phyloP scores from a whole-genome alignment of 2,888 invertebrate species.

The Drosophila siamana region DNA sequence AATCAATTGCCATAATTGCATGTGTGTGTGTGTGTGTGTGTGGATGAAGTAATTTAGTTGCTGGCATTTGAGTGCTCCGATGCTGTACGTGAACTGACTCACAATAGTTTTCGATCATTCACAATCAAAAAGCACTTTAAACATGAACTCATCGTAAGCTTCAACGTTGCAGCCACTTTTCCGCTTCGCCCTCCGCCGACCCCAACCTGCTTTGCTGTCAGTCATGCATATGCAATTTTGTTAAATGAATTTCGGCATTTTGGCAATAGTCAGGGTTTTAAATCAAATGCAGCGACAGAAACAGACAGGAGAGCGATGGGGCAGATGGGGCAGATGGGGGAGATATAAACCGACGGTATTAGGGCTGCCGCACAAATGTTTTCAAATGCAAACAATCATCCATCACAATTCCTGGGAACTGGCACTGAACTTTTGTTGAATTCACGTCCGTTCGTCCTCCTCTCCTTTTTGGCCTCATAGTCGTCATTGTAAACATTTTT shows the following conservation, averaged over 20 bases:
- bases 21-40: neutral
- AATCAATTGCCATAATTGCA: slow-evolving; percentile 19
- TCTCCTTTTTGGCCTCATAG: neutral
- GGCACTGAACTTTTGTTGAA: slow-evolving; percentile 42
- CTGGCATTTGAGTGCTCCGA: neutral
- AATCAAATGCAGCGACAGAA: slow-evolving; percentile 31
- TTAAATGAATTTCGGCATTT: slow-evolving; percentile 68
- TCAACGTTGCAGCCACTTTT: neutral
- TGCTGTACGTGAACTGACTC: slow-evolving; percentile 6
- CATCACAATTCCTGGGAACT: slow-evolving; percentile 70
- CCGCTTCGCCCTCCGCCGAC: slow-evolving; percentile 1
- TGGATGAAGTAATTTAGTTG: slow-evolving; percentile 14
- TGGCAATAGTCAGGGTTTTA: slow-evolving; percentile 40
- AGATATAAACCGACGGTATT: slow-evolving; percentile 27
- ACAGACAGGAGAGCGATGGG: neutral
- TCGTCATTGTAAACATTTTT: slow-evolving; percentile 61
- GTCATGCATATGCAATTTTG: slow-evolving; percentile 61
- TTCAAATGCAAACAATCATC: slow-evolving; percentile 75
- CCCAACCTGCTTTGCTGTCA: neutral
- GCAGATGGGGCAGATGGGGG: neutral
- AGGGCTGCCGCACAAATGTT: slow-evolving; percentile 60
- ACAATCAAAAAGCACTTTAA: slow-evolving; percentile 31
- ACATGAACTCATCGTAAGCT: slow-evolving; percentile 12
- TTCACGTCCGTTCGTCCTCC: slow-evolving; percentile 20
- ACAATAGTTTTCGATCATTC: slow-evolving; percentile 29